Percentiles rank a stretch among this genome's conserved stretches.
These are phyloP conservation scores for Plebejus argus DNA, from an alignment of 2,888 invertebrate species.

Conservation along the genomic window DNA sequence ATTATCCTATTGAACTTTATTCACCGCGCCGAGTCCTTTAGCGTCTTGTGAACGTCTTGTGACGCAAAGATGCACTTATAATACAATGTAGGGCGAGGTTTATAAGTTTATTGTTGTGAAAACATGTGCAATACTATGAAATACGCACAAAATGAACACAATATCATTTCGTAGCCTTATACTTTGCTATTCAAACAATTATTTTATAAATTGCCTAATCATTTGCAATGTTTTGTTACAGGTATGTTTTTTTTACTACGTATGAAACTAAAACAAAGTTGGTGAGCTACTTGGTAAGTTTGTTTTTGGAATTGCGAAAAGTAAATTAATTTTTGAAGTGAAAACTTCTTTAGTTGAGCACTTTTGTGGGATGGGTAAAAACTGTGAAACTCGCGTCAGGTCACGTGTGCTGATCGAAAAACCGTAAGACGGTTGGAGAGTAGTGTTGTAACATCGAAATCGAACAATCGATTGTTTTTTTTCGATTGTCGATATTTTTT, in stretches of 20 bases:
- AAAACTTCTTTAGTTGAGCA: too few species aligned
- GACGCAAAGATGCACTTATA: neutral
- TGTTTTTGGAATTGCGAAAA: too few species aligned
- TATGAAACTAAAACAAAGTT: neutral
- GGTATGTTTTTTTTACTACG: neutral
- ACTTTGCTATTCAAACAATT: neutral
- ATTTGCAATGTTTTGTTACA: conserved; percentile 2
- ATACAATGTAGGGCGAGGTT: neutral
- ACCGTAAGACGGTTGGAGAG: too few species aligned
- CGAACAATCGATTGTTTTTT: too few species aligned
- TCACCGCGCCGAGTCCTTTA: too few species aligned
- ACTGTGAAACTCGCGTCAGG: too few species aligned
- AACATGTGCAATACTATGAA: conserved; percentile 1
- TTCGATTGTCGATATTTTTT: too few species aligned
- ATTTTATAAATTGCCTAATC: neutral
- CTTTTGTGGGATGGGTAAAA: too few species aligned
- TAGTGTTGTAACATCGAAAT: too few species aligned
- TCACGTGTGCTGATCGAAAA: too few species aligned
- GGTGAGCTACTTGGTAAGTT: neutral
- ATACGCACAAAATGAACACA: neutral
- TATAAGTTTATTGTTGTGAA: conserved; percentile 10
- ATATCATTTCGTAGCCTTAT: neutral
- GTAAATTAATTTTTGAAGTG: neutral
- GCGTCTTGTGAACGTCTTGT: neutral
- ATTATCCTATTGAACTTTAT: too few species aligned